Conservation (phyloP, 2,797 vertebrate species). For the Hippopotamyrus pictus region DNA sequence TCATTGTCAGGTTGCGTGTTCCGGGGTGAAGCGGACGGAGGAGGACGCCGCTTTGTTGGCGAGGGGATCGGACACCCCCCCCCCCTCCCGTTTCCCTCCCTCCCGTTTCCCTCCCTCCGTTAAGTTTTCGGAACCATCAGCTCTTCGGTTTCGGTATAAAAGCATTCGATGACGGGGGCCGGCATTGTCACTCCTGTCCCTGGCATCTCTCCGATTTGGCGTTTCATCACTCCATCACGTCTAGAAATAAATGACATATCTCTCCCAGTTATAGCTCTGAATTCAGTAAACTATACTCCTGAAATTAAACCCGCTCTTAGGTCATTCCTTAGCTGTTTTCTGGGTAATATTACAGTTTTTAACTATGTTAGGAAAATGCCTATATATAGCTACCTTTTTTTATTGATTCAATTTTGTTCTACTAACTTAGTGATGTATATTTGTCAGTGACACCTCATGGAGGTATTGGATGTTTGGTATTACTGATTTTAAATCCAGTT, state of each 20-base stretch:
- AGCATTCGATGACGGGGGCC: background rate
- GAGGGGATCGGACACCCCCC: background rate
- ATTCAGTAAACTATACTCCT: background rate
- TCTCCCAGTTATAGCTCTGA: background rate
- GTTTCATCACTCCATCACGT: background rate
- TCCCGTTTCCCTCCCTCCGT: background rate
- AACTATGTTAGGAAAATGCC: background rate
- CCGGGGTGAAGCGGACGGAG: background rate
- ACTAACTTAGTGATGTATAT: background rate
- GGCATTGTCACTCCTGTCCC: background rate
- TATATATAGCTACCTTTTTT: background rate
- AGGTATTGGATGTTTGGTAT: background rate
- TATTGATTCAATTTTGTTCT: background rate
- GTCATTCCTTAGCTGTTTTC: background rate
- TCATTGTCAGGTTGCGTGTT: background rate
- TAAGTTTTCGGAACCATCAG: conserved; percentile 21
- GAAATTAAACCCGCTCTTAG: background rate
- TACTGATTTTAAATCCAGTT: background rate
- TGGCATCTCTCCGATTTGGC: background rate
- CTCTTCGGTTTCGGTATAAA: conserved; percentile 7
- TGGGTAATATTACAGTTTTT: conserved; percentile 3
- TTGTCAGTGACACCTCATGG: background rate
- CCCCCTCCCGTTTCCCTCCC: background rate
- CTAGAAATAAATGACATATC: background rate
- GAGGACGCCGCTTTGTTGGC: conserved; percentile 5